Conservation (phyloP, 2,797 vertebrate genomes). For the Linurgus olivaceus region DNA sequence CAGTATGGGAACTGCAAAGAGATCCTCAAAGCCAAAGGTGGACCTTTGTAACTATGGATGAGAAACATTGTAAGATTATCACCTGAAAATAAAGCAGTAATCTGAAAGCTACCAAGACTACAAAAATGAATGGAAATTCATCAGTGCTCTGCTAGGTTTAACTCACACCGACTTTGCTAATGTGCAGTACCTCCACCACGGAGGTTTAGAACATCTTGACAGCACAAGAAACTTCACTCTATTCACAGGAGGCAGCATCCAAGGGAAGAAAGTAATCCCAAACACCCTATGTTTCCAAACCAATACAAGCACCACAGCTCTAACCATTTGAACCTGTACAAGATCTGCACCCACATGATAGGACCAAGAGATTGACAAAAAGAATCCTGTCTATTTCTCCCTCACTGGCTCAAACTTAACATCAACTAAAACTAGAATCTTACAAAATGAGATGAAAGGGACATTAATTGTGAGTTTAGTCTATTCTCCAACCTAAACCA, state of each 20-base stretch:
- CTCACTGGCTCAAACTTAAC: background rate
- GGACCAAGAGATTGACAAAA: background rate
- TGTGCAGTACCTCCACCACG: accelerated
- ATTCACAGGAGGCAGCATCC: background rate
- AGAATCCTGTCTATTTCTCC: background rate
- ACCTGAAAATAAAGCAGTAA: background rate
- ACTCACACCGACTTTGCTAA: background rate
- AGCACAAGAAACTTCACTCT: background rate
- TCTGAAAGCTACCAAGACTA: background rate
- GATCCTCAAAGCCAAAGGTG: background rate
- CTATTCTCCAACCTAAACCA: background rate
- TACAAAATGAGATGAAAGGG: background rate
- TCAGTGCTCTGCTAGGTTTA: background rate
- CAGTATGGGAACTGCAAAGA: background rate
- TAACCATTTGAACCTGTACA: background rate
- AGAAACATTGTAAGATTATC: background rate
- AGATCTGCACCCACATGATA: background rate
- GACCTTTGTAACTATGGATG: background rate
- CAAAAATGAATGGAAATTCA: background rate
- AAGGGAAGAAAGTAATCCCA: background rate
- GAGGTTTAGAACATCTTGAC: background rate
- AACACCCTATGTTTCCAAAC: background rate
- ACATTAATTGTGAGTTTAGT: background rate
- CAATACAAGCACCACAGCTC: background rate
- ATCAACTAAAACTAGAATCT: background rate